Evolutionary conservation across 2,888 invertebrate species (phyloP).

Genomic region (Hirudinaria manillensis): DNA sequence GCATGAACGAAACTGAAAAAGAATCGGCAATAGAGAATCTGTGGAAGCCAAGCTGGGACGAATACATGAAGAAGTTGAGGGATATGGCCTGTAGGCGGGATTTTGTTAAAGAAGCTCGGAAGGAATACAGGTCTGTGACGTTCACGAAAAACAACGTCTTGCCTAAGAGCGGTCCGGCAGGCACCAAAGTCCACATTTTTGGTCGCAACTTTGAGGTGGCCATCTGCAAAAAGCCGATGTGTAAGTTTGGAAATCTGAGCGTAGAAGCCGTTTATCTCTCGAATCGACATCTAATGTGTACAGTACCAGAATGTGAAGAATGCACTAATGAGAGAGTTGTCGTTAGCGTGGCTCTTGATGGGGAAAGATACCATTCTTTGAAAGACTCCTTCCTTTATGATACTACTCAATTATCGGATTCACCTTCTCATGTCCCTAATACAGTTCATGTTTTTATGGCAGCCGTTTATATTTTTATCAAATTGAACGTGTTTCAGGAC

Average conservation of each 20-base stretch:
- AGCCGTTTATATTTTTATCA: too few relatives aligned
- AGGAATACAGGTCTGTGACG: constrained; percentile 6
- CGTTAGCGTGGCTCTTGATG: constrained; percentile 4
- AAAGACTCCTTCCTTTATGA: neutral
- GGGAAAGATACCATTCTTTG: neutral
- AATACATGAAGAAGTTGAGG: constrained; percentile 36
- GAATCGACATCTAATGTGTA: constrained; percentile 36
- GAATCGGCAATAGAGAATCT: constrained; percentile 36
- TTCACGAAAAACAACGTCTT: neutral
- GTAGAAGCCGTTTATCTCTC: constrained; percentile 27
- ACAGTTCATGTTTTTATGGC: neutral
- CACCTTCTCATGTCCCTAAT: neutral
- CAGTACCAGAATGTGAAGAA: constrained; percentile 30
- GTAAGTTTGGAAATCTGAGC: constrained; percentile 35
- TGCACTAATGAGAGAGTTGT: neutral
- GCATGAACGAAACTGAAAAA: constrained; percentile 34
- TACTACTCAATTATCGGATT: neutral
- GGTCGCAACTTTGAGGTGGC: constrained; percentile 39
- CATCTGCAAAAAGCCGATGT: constrained; percentile 34
- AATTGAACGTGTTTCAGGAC: too few relatives aligned
- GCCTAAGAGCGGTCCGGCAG: neutral
- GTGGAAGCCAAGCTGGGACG: constrained; percentile 38
- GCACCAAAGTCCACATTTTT: constrained; percentile 38
- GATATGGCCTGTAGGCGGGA: constrained; percentile 34
- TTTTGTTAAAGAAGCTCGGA: neutral